Base-by-base conservation (phyloP, 2,888 invertebrate species). In the Tethea ocularis region DNA sequence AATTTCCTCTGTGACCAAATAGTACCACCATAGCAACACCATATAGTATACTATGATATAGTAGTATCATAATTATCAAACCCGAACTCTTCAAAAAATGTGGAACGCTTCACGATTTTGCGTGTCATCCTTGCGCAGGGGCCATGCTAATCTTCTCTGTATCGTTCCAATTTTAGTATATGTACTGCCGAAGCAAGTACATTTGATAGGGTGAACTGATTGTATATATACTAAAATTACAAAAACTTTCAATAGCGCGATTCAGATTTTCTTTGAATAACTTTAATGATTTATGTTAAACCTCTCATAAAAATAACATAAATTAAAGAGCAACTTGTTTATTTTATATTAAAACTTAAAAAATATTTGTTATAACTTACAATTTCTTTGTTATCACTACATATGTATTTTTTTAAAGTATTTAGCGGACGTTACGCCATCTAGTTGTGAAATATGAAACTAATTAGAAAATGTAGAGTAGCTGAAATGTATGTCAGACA, bases 121-220 rank as follows among this genome's bases (percentile, higher is more conserved):
- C 85, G 85, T 85, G 85, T 85, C 85, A 86, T 85, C 84, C 84
- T 85, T 86, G 84, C 85, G 84, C 86, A 86, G 84, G 86, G 86
- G 85, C 85, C 86, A 86, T 86, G 85, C 85, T 85, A 85, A 85
- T 84, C 84, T 84, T 84, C 84, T 83, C 83, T 83, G 83, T 84
- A 84, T 83, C 83, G 83, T 84, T 85, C 83, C 83, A 86, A 85
- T 84, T 84, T 86, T 83, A 84, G 82, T 85, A 83, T 84, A 84
- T 85, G 83, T 84, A 84, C 82, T 84, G 81, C 84, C 84, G 84
- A 84, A 84, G 84, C 84, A 83, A 85, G 84, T 85, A 84, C 84
- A 72, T 0, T 56, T 0, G 0, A 0, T 0, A 0, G 0, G 0
- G 0, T 0, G 0, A 0, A 51, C 15, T 20, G 56, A 0, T 61